Evolutionary conservation across 2,888 invertebrate species (phyloP), one percentile per base, ranked within the genome.

Genomic region (Scaeva pyrastri): DNA sequence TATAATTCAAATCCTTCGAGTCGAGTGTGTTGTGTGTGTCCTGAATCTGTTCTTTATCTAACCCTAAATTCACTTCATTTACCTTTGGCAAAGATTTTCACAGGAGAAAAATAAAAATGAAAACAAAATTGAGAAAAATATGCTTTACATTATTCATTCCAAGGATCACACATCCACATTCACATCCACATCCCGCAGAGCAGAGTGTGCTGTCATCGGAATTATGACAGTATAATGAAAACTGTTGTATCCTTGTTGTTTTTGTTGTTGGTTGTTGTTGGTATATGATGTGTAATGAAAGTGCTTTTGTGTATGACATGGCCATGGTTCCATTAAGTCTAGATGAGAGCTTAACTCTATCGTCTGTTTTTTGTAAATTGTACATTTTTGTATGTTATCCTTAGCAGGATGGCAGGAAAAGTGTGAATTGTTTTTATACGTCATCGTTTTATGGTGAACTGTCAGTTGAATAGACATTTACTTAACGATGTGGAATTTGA

Each of bases 351-450:
- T 48, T 14, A 56, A 50, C 48, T 56, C 64, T 45, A 68, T 31
- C 43, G 58, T 36, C 55, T 76, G 64, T 39, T 74, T 45, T n/a
- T 31, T 31, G 0, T 31, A 31, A n/a, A n/a, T n/a, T 31, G 6
- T 31, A 31, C 2, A 2, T 31, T 6, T 31, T 4, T 31, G 26
- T 26, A 26, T 26, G 26, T 7, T 31, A 52, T 58, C 68, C 60
- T 74, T 68, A 23, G 58, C 16, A 43, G 43, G 41, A 70, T 10
- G 52, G 36, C 62, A 89, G 89, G 90, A 89, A 90, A 89, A 90
- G 91, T 91, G 91, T 90, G 90, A 91, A 92, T 91, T 90, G 90
- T 91, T 92, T 91, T 90, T 91, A 89, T 91, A 90, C 89, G 50
- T 52, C 52, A 74, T 73, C 79, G 73, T 68, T 79, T 73, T 55